A percentile compares a stretch with the other conserved stretches of the same genome.
Conservation (phyloP, 2,888 invertebrate species). For the Lissocephala sabroskyi region DNA sequence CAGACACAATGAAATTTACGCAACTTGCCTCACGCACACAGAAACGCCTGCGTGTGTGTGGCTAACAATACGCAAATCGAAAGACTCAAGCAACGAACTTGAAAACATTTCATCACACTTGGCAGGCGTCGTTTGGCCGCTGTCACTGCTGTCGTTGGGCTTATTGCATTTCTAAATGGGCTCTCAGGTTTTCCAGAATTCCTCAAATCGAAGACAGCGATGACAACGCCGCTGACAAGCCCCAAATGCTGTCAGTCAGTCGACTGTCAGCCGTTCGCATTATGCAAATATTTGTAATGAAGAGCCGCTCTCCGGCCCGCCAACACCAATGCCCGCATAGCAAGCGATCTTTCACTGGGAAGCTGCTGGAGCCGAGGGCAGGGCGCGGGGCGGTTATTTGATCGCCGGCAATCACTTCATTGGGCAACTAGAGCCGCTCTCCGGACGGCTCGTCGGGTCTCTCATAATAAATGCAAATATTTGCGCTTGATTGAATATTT, state of each 20-base stretch:
- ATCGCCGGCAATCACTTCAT: conserved; percentile 9
- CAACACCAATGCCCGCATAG: background rate
- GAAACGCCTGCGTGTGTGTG: conserved; percentile 32
- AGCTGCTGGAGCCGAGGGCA: too few relatives aligned
- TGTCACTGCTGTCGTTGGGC: conserved; percentile 17
- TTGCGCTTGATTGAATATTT: conserved; percentile 28
- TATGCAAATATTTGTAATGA: conserved; percentile 39
- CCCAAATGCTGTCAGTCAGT: conserved; percentile 18
- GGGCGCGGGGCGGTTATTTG: too few relatives aligned
- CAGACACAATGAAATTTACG: conserved; percentile 1
- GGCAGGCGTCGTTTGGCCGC: background rate
- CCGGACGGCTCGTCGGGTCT: background rate
- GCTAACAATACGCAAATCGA: conserved; percentile 53
- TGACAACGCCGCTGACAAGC: conserved; percentile 12
- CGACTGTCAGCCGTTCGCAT: conserved; percentile 7
- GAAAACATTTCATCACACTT: conserved; percentile 50
- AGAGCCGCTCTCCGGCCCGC: too few relatives aligned
- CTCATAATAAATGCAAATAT: conserved; percentile 42
- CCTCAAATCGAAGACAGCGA: background rate
- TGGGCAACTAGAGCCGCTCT: conserved; percentile 24
- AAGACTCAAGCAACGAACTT: conserved; percentile 62
- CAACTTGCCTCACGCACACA: conserved; percentile 13
- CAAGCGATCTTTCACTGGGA: background rate
- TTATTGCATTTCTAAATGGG: conserved; percentile 35
- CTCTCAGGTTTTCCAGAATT: conserved; percentile 44